Conservation (phyloP, 2,113 vertebrate species). For the Haemorhous mexicanus region DNA sequence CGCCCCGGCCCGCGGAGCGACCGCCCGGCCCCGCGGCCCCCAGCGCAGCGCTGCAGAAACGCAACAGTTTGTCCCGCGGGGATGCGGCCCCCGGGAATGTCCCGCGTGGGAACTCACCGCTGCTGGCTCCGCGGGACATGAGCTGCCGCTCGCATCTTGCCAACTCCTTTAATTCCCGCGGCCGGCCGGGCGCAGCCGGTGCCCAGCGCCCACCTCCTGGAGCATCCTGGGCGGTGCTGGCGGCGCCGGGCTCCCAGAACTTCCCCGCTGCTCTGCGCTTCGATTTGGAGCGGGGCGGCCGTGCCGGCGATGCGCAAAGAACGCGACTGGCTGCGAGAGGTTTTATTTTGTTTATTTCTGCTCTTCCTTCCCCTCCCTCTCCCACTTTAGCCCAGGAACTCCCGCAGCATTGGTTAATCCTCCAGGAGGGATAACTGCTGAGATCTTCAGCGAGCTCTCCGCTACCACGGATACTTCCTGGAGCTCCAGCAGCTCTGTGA, state of each 20-base stretch:
- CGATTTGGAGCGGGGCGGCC: not conserved
- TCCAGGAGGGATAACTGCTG: not conserved
- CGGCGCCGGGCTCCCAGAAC: not conserved
- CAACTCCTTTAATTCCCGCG: not conserved
- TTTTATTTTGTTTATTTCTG: not conserved
- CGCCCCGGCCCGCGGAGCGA: not conserved
- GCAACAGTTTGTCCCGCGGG: not conserved
- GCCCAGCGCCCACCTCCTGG: not conserved
- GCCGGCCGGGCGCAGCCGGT: not conserved
- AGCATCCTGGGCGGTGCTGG: rapidly evolving
- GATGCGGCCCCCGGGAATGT: not conserved
- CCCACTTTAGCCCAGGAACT: not conserved
- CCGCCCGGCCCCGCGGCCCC: not conserved
- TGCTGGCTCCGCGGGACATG: not conserved
- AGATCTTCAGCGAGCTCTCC: not conserved
- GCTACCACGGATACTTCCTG: not conserved
- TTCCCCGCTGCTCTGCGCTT: not conserved
- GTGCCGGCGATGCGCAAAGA: not conserved
- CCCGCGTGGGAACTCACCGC: not conserved
- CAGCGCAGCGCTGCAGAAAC: not conserved
- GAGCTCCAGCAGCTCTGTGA: not conserved
- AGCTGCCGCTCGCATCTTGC: not conserved
- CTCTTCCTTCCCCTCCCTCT: conserved; percentile 1
- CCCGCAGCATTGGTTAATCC: not conserved
- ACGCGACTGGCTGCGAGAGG: not conserved